Percentiles rank a stretch among this genome's conserved stretches.
Evolutionary conservation across 2,888 invertebrate species (phyloP).

Genomic region (Luperina nickerlii): DNA sequence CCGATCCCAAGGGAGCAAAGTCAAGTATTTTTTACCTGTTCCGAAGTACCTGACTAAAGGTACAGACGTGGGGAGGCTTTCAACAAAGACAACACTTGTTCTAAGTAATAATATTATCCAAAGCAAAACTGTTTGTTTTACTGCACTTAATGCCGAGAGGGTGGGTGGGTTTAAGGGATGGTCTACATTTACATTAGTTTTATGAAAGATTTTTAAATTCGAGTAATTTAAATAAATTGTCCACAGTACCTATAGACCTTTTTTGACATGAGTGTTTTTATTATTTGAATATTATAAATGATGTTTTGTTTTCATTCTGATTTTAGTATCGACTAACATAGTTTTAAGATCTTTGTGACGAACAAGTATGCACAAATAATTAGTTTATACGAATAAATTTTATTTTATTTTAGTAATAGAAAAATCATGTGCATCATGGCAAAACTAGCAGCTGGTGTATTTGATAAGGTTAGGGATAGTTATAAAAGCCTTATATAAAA

Average conservation of each 20-base stretch:
- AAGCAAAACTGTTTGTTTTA: slow-evolving; percentile 63
- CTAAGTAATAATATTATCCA: slow-evolving; percentile 60
- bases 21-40: slow-evolving; percentile 59
- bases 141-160: slow-evolving; percentile 32
- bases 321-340: no score
- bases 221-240: not conserved
- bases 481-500: no score
- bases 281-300: no score
- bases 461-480: no score
- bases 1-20: slow-evolving; percentile 3
- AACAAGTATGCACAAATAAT: no score
- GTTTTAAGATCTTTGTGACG: no score
- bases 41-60: slow-evolving; percentile 54
- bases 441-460: not conserved
- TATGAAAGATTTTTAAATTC: not conserved
- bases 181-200: not conserved
- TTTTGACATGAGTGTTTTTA: no score
- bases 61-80: slow-evolving; percentile 57
- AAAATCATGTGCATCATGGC: no score
- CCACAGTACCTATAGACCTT: no score
- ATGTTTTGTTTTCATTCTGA: no score
- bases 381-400: no score
- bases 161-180: slow-evolving; percentile 1
- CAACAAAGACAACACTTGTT: slow-evolving; percentile 68
- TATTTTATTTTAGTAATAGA: no score